Evolutionary conservation across 2,113 vertebrate genomes (phyloP).

Genomic region (Donacobius atricapilla): DNA sequence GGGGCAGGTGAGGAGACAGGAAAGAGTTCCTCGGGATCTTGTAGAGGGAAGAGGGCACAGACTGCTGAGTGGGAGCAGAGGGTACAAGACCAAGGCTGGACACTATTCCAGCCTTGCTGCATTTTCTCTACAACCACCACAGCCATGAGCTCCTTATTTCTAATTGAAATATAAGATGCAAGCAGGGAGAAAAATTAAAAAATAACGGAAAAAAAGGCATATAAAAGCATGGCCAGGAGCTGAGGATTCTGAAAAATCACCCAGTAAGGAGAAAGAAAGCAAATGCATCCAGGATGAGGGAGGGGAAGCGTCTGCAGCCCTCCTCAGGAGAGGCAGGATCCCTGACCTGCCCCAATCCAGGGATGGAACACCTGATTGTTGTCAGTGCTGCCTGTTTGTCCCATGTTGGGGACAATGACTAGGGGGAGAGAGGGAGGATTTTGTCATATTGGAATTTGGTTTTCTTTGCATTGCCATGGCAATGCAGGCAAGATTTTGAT

Average conservation of each 20-base stretch:
- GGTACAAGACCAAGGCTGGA: neutral
- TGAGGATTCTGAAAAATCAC: neutral
- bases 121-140: neutral
- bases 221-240: accelerated
- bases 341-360: neutral
- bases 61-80: neutral
- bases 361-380: neutral
- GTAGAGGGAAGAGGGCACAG: neutral
- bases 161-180: neutral
- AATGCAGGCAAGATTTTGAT: conserved; percentile 14
- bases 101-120: neutral
- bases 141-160: neutral
- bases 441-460: neutral
- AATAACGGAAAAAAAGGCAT: neutral
- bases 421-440: neutral
- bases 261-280: neutral
- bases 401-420: neutral
- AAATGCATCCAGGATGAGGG: neutral
- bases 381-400: neutral
- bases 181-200: neutral
- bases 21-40: neutral
- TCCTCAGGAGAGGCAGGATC: neutral
- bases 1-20: neutral
- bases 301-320: neutral
- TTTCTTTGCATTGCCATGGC: conserved; percentile 43